Conservation (phyloP, 2,113 vertebrate genomes). For the cattle (Bos taurus) region ARS-UCD2.0 NC_037329.1:70798001-70798500, state of each 20-base stretch:
- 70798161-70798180: not conserved
- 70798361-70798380: not conserved
- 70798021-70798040: not conserved
- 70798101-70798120: not conserved
- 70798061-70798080: not conserved
- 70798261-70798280: not conserved
- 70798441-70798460: not conserved
- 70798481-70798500: not conserved
- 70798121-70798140: not conserved
- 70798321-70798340: not conserved
- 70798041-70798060: not conserved
- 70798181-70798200: not conserved
- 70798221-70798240: rapidly evolving
- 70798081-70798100: not conserved
- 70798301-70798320: not conserved
- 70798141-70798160: not conserved
- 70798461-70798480: not conserved
- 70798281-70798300: not conserved
- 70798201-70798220: no score
- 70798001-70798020: not conserved
- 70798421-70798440: not conserved
- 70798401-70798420: not conserved
- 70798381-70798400: not conserved
- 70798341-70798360: not conserved
- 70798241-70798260: not conserved